phyloP scores from a whole-genome alignment of 2,888 invertebrate species.

The Macrostomum cliftonense region DNA sequence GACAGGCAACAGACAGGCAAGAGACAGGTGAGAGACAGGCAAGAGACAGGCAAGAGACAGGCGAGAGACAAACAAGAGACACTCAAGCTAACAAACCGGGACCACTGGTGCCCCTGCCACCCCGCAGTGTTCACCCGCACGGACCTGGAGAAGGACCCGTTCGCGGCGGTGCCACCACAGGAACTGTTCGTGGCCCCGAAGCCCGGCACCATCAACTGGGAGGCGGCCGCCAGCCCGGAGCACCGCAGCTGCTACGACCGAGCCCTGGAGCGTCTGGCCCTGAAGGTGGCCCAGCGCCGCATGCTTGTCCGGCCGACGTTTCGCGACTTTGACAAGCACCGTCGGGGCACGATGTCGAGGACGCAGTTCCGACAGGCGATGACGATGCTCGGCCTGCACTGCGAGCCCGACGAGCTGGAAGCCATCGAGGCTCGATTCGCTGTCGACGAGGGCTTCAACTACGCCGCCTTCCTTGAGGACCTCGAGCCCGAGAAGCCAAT shows the following conservation, averaged over 20 bases:
- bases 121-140: constrained; percentile 32
- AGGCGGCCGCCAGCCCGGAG: constrained; percentile 20
- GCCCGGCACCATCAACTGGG: constrained; percentile 32
- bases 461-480: constrained; percentile 27
- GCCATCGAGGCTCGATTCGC: constrained; percentile 32
- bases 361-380: constrained; percentile 33
- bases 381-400: constrained; percentile 28
- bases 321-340: constrained; percentile 35
- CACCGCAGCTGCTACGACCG: constrained; percentile 22
- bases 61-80: too few relatives aligned
- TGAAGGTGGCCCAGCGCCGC: constrained; percentile 25
- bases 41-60: too few relatives aligned
- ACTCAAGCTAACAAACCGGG: too few relatives aligned
- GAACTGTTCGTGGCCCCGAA: constrained; percentile 31
- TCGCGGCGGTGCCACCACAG: constrained; percentile 22
- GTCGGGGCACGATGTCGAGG: neutral
- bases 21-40: too few relatives aligned
- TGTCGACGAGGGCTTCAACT: constrained; percentile 34
- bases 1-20: too few relatives aligned
- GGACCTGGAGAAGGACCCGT: constrained; percentile 30
- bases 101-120: too few relatives aligned
- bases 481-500: constrained; percentile 24
- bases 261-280: constrained; percentile 26
- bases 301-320: constrained; percentile 31
- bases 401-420: constrained; percentile 26